These are phyloP conservation scores for Megaleporinus macrocephalus DNA, from an alignment of 2,113 vertebrate species.

Conservation along the genomic window DNA sequence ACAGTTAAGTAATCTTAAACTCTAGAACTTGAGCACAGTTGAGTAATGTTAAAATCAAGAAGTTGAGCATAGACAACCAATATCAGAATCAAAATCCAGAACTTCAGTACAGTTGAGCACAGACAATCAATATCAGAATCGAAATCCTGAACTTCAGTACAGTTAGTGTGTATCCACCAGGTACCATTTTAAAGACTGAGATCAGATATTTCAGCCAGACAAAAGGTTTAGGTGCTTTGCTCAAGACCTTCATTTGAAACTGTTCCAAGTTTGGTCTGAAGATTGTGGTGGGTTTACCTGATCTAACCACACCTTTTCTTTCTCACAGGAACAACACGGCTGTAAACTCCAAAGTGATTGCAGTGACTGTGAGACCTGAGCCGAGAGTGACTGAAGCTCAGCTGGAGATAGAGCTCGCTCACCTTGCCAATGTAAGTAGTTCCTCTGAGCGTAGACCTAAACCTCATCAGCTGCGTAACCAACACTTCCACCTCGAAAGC, in stretches of 20 bases:
- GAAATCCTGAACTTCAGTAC: no score
- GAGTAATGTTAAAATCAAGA: no score
- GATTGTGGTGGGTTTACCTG: background rate
- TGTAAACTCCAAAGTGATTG: constrained; percentile 97
- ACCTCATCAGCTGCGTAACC: background rate
- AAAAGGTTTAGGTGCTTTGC: background rate
- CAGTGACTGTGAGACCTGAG: constrained; percentile 95
- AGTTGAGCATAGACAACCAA: no score
- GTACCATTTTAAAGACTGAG: no score
- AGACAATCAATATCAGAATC: no score
- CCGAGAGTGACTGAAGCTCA: constrained; percentile 87
- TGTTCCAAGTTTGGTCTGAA: background rate
- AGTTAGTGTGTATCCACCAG: no score
- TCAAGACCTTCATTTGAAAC: background rate
- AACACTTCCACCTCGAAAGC: background rate
- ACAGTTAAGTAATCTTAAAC: background rate
- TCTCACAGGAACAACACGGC: constrained; percentile 92
- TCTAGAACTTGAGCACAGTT: background rate
- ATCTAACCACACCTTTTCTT: constrained; percentile 22
- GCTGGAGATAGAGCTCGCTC: constrained; percentile 96
- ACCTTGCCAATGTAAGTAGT: constrained; percentile 93
- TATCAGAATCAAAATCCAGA: no score
- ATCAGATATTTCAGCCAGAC: no score
- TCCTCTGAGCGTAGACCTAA: background rate
- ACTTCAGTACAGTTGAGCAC: no score